Conservation (phyloP, 2,113 vertebrate species). For the Sminthopsis crassicaudata region DNA sequence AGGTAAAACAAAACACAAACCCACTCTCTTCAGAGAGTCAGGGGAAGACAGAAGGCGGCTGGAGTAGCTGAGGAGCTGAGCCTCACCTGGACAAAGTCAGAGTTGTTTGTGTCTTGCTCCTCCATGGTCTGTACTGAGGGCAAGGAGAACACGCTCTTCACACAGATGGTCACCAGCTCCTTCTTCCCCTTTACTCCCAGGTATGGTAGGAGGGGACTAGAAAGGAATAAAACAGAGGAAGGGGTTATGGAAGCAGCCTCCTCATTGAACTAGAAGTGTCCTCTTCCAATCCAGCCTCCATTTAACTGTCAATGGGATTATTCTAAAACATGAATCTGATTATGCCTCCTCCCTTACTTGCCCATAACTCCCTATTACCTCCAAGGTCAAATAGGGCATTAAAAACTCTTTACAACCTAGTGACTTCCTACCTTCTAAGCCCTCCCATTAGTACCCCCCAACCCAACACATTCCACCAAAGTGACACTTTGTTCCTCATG, state of each 20-base stretch:
- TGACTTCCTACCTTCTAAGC: too few relatives aligned
- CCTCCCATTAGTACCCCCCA: too few relatives aligned
- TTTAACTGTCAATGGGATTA: not conserved
- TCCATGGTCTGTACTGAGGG: constrained; percentile 66
- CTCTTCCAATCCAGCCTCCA: not conserved
- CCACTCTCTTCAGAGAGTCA: not conserved
- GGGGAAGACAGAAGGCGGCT: not conserved
- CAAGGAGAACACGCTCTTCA: constrained; percentile 74
- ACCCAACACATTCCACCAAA: not conserved
- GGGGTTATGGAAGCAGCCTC: too few relatives aligned
- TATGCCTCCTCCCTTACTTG: not conserved
- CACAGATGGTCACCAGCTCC: constrained; percentile 59
- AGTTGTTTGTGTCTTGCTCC: constrained; percentile 47
- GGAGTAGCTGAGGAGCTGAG: not conserved
- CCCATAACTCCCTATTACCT: not conserved
- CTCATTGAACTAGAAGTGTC: too few relatives aligned
- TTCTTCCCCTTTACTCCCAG: constrained; percentile 45
- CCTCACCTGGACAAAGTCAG: constrained; percentile 63
- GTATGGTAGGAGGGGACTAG: constrained; percentile 37
- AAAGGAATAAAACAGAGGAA: not conserved
- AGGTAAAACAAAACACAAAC: not conserved
- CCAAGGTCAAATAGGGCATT: not conserved
- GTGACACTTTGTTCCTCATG: not conserved
- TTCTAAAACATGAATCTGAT: not conserved
- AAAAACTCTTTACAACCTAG: too few relatives aligned